phyloP scores from a whole-genome alignment of 2,113 vertebrate species.

The Probosciger aterrimus region DNA sequence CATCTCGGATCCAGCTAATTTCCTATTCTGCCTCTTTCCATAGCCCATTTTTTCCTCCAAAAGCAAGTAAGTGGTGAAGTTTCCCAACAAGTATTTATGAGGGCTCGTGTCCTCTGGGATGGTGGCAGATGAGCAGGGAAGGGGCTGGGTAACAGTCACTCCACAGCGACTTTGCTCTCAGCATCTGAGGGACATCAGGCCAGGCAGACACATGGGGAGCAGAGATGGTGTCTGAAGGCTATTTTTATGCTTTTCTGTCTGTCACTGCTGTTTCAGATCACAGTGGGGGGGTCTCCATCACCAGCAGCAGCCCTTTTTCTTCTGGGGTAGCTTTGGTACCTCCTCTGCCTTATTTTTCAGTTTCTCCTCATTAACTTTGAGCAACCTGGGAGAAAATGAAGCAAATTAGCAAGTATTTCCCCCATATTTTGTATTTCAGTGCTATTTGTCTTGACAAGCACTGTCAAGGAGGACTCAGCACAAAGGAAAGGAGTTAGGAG shows the following conservation, averaged over 20 bases:
- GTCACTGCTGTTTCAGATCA: neutral
- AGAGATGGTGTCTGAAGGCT: neutral
- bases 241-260: neutral
- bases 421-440: neutral
- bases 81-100: neutral
- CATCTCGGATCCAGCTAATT: neutral
- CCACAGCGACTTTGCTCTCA: neutral
- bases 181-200: neutral
- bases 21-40: neutral
- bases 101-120: neutral
- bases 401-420: neutral
- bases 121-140: neutral
- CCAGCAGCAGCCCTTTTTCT: slow-evolving; percentile 81
- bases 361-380: slow-evolving; percentile 73
- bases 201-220: neutral
- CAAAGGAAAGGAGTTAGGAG: neutral
- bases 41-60: neutral
- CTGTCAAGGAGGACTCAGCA: neutral
- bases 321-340: slow-evolving; percentile 43
- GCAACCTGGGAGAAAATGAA: slow-evolving; percentile 69
- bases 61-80: neutral
- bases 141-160: neutral
- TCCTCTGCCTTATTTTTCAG: slow-evolving; percentile 60
- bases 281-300: neutral
- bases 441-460: neutral